Evolutionary conservation across 2,113 vertebrate genomes (phyloP), one percentile per base, ranked within the genome.

Genomic region (Ailurus styani): DNA sequence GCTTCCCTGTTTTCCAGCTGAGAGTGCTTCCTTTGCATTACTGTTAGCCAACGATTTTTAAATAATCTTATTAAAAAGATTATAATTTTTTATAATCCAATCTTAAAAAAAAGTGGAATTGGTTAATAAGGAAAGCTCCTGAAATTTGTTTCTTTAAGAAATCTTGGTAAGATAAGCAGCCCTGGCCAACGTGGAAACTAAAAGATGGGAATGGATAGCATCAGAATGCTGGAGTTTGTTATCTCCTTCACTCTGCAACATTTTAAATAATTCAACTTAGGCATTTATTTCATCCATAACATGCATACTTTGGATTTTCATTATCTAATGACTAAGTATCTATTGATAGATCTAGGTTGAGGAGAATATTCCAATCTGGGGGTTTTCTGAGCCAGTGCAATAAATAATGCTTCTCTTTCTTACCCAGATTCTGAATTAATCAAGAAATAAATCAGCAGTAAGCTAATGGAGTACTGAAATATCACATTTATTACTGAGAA

Each of bases 341-440:
- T 68, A 87, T 27, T 85, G 84, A 64, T 66, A 93, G 81, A 70
- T 84, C 34, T 37, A 75, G 27, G 2, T 37, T 34, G 55, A 78
- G 57, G 50, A 70, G 50, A 85, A 81, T 75, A 96, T 64, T 87
- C 40, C 52, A 95, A 25, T 57, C 64, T 78, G 60, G 54, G 6
- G 6, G 17, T 7, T 90, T 96, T 87, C 68, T 78, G 66, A 93
- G 40, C 66, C 54, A 72, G 23, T 6, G 2, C 21, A 92, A 75
- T 94, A 93, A 86, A 93, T 70, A 82, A 78, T 34, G 54, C 31
- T 72, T 97, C 25, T 94, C 29, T 95, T 68, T 42, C 52, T 90
- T 87, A 45, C 14, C 57, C 23, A 83, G 73, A 72, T 90, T 94
- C 54, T 37, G 42, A 97, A 91, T 17, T 66, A 93, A 93, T 93